Percentiles rank a stretch among this genome's conserved stretches.
phyloP scores from a whole-genome alignment of 1,140 invertebrate genomes.

The Calosoma granatense region DNA sequence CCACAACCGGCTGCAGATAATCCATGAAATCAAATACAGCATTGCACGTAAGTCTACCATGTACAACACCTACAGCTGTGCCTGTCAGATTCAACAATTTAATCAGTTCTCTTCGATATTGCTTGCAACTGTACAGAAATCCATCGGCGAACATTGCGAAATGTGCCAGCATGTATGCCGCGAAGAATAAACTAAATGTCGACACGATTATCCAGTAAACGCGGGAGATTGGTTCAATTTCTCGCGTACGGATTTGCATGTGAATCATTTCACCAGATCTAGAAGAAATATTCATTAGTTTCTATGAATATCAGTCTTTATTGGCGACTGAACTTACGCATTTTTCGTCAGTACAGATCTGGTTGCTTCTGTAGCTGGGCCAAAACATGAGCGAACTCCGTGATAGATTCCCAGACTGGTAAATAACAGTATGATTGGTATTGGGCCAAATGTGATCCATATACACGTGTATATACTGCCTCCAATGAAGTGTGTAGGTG shows the following conservation, averaged over 20 bases:
- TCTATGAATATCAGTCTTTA: neutral
- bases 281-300: slow-evolving; percentile 15
- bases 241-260: slow-evolving; percentile 32
- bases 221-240: slow-evolving; percentile 31
- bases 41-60: slow-evolving; percentile 40
- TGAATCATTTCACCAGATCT: slow-evolving; percentile 32
- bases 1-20: slow-evolving; percentile 42
- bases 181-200: slow-evolving; percentile 34
- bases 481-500: slow-evolving; percentile 37
- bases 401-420: slow-evolving; percentile 39
- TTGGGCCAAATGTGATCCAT: slow-evolving; percentile 38
- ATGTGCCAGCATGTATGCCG: slow-evolving; percentile 37
- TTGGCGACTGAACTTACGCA: slow-evolving; percentile 22
- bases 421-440: slow-evolving; percentile 35
- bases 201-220: slow-evolving; percentile 38
- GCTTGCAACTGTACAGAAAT: slow-evolving; percentile 41
- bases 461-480: slow-evolving; percentile 32
- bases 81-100: slow-evolving; percentile 33
- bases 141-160: slow-evolving; percentile 41
- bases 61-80: slow-evolving; percentile 37
- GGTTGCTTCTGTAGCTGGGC: slow-evolving; percentile 28
- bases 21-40: slow-evolving; percentile 51
- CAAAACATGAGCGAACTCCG: slow-evolving; percentile 39
- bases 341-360: slow-evolving; percentile 28
- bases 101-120: slow-evolving; percentile 39